Percentiles rank a stretch among this genome's conserved stretches.
Evolutionary conservation across 1,140 invertebrate genomes (phyloP).

Genomic region (Eriocheir sinensis): DNA sequence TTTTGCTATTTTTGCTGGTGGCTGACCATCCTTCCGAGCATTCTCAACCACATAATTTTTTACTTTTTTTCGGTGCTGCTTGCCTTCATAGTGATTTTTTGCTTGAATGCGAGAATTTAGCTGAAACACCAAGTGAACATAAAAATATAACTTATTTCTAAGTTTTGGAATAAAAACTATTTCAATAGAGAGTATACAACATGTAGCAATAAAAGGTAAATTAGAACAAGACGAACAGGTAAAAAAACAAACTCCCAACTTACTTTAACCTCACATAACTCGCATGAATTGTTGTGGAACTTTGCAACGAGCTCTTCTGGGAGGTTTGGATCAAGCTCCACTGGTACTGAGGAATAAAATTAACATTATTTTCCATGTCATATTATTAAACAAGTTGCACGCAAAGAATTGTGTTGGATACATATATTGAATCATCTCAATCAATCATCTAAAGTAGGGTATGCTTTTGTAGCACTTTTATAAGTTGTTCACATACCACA

Average conservation of each 20-base stretch:
- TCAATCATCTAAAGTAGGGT: neutral
- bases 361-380: neutral
- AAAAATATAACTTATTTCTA: neutral
- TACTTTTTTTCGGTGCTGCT: constrained; percentile 75
- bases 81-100: constrained; percentile 78
- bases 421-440: neutral
- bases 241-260: neutral
- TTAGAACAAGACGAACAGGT: neutral
- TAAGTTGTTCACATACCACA: neutral
- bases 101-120: constrained; percentile 76
- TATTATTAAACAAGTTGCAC: neutral
- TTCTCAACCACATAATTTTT: constrained; percentile 62
- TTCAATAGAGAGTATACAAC: neutral
- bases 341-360: constrained; percentile 63
- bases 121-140: constrained; percentile 34
- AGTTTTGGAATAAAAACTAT: neutral
- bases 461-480: neutral
- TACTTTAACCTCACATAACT: constrained; percentile 70
- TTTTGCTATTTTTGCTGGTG: constrained; percentile 62
- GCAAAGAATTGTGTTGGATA: neutral
- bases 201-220: neutral
- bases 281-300: constrained; percentile 68
- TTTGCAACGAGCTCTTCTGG: constrained; percentile 62
- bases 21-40: constrained; percentile 53
- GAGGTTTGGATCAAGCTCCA: constrained; percentile 67